Evolutionary conservation across 2,113 vertebrate genomes (phyloP).

Genomic region (Prunella himalayana): DNA sequence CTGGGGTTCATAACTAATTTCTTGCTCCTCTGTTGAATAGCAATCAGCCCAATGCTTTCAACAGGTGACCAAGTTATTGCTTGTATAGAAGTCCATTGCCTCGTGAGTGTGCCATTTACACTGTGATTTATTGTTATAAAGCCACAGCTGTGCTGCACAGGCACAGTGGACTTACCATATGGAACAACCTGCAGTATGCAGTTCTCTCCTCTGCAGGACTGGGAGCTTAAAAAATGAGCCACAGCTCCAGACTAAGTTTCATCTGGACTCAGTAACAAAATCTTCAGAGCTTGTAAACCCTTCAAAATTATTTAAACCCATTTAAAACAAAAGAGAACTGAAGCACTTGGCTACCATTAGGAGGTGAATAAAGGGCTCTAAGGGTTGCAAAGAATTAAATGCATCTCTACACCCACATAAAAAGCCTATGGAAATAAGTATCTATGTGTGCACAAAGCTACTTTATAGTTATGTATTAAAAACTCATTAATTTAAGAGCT

Average conservation of each 20-base stretch:
- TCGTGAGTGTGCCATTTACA: not conserved
- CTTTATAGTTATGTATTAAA: not conserved
- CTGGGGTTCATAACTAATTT: not conserved
- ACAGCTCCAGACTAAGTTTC: not conserved
- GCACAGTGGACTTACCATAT: not conserved
- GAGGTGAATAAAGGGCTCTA: not conserved
- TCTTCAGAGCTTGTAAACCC: not conserved
- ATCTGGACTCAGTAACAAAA: not conserved
- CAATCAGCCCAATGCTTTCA: not conserved
- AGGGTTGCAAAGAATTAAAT: not conserved
- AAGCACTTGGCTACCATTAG: not conserved
- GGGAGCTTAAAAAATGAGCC: not conserved
- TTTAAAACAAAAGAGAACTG: not conserved
- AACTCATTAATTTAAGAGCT: not conserved
- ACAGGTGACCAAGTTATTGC: not conserved
- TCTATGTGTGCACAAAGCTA: not conserved
- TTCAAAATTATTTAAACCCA: not conserved
- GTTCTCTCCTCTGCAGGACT: not conserved
- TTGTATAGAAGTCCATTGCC: not conserved
- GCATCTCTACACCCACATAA: not conserved
- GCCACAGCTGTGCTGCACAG: not conserved
- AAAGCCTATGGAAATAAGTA: not conserved
- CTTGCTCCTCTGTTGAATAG: not conserved
- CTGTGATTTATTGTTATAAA: not conserved
- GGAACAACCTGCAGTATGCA: not conserved